Conservation (phyloP, 2,888 invertebrate genomes). For the Drosophila rellima region DNA sequence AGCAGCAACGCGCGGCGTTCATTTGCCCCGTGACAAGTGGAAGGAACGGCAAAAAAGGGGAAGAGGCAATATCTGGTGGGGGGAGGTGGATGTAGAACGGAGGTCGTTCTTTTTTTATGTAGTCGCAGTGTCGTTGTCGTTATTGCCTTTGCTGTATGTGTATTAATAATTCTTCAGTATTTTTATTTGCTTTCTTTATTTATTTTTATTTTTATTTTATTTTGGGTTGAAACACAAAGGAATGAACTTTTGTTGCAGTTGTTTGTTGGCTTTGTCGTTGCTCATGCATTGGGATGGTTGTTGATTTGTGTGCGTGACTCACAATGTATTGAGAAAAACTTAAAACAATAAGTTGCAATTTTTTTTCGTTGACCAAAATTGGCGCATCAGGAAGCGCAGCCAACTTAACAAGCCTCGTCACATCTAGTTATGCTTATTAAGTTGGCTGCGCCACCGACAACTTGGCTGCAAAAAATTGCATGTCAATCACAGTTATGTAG, state of each 20-base stretch:
- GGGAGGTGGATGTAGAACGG: neutral
- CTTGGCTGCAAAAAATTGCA: neutral
- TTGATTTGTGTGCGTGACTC: conserved; percentile 53
- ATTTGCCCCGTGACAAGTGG: conserved; percentile 35
- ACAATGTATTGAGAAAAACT: conserved; percentile 20
- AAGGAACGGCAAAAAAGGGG: conserved; percentile 2
- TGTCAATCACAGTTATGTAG: conserved; percentile 11
- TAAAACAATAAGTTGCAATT: conserved; percentile 8
- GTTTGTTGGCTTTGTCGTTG: conserved; percentile 13
- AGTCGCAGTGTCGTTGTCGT: conserved; percentile 19
- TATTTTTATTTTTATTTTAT: neutral
- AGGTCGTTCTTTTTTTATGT: conserved; percentile 12
- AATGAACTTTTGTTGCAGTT: conserved; percentile 24
- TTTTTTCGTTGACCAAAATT: conserved; percentile 57
- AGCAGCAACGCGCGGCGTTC: conserved; percentile 26
- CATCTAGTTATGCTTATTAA: conserved; percentile 10
- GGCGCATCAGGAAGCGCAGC: conserved; percentile 55
- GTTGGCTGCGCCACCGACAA: conserved; percentile 20
- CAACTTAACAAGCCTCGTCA: conserved; percentile 20
- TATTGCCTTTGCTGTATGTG: conserved; percentile 31
- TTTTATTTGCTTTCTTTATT: conserved; percentile 13
- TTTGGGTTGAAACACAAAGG: conserved; percentile 39
- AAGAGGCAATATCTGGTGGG: neutral
- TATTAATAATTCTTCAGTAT: conserved; percentile 46
- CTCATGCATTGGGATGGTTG: conserved; percentile 23